These are phyloP conservation scores for Aporrectodea caliginosa DNA, from an alignment of 1,140 invertebrate species.

Conservation along the genomic window DNA sequence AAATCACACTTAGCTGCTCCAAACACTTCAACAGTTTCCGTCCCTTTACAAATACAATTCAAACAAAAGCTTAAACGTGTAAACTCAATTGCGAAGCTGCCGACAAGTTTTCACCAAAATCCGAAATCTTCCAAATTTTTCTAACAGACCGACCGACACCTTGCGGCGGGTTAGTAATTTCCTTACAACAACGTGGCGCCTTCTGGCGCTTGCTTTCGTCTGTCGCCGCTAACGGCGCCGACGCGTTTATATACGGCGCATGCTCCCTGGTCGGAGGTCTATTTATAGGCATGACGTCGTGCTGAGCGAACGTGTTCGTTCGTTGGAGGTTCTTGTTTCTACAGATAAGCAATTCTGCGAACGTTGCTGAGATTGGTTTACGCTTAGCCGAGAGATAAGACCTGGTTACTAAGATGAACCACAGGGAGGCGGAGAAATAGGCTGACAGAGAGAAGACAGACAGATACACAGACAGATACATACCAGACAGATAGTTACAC, in stretches of 20 bases:
- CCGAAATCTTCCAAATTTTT: no score
- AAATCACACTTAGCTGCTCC: no score
- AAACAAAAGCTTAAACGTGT: no score
- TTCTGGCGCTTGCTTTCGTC: neutral
- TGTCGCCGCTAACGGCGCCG: neutral
- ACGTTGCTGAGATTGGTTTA: neutral
- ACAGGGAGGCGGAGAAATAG: neutral
- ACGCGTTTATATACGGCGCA: neutral
- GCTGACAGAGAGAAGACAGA: neutral
- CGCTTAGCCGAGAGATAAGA: neutral
- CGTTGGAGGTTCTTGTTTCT: neutral
- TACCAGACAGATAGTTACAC: neutral
- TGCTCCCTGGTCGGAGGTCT: neutral
- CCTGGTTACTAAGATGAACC: neutral
- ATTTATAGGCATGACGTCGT: neutral
- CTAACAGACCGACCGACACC: neutral
- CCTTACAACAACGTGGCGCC: neutral
- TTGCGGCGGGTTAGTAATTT: neutral
- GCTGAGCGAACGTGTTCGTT: neutral
- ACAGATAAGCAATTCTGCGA: neutral
- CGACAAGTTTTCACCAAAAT: no score
- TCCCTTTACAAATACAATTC: no score
- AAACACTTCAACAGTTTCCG: no score
- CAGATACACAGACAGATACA: neutral
- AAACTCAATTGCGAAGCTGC: no score